Evolutionary conservation across 2,797 vertebrate genomes (phyloP).

Genomic region (Sciurus carolinensis): DNA sequence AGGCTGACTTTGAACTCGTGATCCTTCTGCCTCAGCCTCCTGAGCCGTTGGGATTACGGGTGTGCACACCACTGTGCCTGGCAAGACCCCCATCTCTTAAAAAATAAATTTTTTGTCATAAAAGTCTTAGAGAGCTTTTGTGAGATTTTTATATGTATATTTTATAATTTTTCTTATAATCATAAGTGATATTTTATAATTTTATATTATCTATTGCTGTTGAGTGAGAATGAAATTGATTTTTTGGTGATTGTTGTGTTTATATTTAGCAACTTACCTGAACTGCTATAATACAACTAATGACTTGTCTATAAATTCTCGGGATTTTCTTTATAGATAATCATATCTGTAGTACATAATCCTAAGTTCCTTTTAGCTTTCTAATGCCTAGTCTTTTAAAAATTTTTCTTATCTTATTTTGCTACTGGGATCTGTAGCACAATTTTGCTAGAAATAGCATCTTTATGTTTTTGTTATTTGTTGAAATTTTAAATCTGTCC

Average conservation of each 20-base stretch:
- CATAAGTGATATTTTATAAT: background rate
- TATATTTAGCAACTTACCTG: background rate
- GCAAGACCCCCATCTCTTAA: too few species aligned
- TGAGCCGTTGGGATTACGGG: too few species aligned
- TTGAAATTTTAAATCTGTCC: background rate
- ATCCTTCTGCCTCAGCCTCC: too few species aligned
- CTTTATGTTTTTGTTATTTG: background rate
- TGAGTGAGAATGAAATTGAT: background rate
- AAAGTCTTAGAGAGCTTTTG: background rate
- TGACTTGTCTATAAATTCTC: background rate
- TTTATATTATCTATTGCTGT: background rate
- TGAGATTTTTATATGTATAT: slow-evolving; percentile 30
- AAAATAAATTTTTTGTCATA: background rate
- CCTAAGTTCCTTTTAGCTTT: slow-evolving; percentile 42
- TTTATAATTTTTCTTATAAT: background rate
- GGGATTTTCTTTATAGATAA: background rate
- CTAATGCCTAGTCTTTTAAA: background rate
- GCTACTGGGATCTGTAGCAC: background rate
- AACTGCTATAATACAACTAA: background rate
- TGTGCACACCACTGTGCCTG: too few species aligned
- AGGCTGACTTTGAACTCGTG: too few species aligned
- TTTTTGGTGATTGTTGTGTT: background rate
- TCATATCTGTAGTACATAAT: background rate
- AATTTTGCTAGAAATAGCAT: slow-evolving; percentile 38
- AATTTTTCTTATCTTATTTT: background rate